Evolutionary conservation across 2,797 vertebrate species (phyloP).

Genomic region (Oreortyx pictus): DNA sequence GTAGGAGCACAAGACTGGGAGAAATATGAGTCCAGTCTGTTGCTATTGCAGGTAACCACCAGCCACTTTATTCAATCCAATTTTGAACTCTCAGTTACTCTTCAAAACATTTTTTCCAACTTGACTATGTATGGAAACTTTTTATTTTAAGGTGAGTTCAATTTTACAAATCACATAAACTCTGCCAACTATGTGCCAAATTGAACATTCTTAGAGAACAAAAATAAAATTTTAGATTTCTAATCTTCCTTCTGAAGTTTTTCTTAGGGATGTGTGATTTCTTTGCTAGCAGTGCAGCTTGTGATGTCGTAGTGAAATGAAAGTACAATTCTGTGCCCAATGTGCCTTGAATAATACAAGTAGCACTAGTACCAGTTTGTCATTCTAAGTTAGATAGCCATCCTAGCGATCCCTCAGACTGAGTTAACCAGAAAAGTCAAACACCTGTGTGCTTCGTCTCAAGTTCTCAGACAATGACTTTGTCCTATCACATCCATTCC

Average conservation of each 20-base stretch:
- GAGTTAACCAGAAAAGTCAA: conserved; percentile 42
- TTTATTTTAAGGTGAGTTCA: not conserved
- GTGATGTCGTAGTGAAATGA: conserved; percentile 78
- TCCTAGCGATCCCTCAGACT: conserved; percentile 36
- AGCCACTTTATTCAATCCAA: not conserved
- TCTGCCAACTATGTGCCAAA: conserved; percentile 55
- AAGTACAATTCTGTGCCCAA: conserved; percentile 77
- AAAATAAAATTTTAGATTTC: conserved; percentile 45
- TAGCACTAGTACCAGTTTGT: conserved; percentile 68
- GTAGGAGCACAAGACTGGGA: not conserved
- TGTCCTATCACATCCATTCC: conserved; percentile 14
- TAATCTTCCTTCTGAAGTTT: conserved; percentile 49
- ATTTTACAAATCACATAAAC: conserved; percentile 21
- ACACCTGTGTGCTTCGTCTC: conserved; percentile 31
- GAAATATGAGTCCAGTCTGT: not conserved
- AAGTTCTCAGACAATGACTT: not conserved
- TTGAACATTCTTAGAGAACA: conserved; percentile 30
- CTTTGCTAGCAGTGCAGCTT: conserved; percentile 66
- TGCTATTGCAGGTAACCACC: not conserved
- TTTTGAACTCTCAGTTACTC: not conserved
- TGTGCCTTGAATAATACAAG: conserved; percentile 81
- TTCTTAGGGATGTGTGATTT: conserved; percentile 55
- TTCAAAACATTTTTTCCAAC: not conserved
- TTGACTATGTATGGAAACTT: not conserved
- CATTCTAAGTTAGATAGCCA: conserved; percentile 69